Evolutionary conservation across 2,888 invertebrate species (phyloP), one percentile per base, ranked within the genome.

Genomic region (Apamea sordens): DNA sequence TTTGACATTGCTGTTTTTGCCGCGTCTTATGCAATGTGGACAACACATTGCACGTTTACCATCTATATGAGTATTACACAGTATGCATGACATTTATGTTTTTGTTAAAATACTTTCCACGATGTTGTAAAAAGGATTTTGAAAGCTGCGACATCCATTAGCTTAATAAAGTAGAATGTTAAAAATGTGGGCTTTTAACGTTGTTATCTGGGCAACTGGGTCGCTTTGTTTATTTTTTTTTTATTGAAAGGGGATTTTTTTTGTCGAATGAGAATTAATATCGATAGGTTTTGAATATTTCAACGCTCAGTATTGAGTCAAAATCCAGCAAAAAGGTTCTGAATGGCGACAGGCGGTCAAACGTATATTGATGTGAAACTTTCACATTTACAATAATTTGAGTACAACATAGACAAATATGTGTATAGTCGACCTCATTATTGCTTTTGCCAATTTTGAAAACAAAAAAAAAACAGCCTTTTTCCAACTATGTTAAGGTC

Each of bases 91-190:
- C 56, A 50, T 80, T 36, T n/a, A 36, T 79, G 2, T 68, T 81
- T 82, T 74, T 69, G 68, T 68, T 28, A 24, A 63, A 74, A 74
- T 56, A 47, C 24, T 82, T 68, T 36, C 28, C 36, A 28, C 28
- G 36, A 28, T 80, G 53, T 63, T 74, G 24, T 56, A 32, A 65
- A 73, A 75, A n/a, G 53, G 13, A 41, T 63, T 68, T 72, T 80
- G 28, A 74, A 67, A 73, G 21, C 24, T n/a, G 0, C 80, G 15
- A 24, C 36, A 36, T 41, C 59, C 50, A 50, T 77, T 59, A 24
- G 53, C 18, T 73, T 67, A 53, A 73, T 73, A 67, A 67, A 72
- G 32, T 71, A 32, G 15, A 18, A 80, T 59, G 65, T 65, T 21
- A 47, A 44, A 56, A 76, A 69, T 69, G n/a, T 53, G 56, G n/a